Conservation (phyloP, 2,888 invertebrate genomes). For the Tyria jacobaeae region DNA sequence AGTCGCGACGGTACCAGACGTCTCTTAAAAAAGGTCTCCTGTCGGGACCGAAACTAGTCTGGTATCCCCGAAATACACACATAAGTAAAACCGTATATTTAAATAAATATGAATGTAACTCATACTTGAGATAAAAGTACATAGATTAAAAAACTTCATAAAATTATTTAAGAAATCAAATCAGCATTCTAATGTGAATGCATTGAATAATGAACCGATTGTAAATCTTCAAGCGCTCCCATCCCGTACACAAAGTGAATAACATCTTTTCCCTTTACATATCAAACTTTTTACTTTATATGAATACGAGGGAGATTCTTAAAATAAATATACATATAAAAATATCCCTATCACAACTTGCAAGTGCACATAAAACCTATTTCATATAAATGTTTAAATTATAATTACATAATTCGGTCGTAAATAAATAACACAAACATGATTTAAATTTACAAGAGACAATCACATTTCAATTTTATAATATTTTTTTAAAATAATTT, state of each 20-base stretch:
- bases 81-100: no score
- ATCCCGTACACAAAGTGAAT: no score
- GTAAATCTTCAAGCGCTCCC: no score
- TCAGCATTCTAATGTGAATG: neutral
- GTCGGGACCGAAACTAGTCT: no score
- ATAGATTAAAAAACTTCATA: neutral
- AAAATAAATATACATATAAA: constrained; percentile 1
- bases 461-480: neutral
- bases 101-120: no score
- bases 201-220: no score
- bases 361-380: constrained; percentile 1
- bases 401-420: constrained; percentile 10
- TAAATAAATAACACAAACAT: constrained; percentile 7
- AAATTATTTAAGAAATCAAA: neutral
- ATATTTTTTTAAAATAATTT: constrained; percentile 8
- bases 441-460: constrained; percentile 1
- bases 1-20: no score
- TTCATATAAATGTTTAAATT: neutral
- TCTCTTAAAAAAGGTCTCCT: no score
- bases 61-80: no score
- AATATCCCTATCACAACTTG: neutral
- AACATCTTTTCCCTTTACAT: no score
- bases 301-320: constrained; percentile 7
- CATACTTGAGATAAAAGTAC: no score
- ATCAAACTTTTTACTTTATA: no score